phyloP scores from a whole-genome alignment of 2,113 vertebrate genomes.

The Poeciliopsis turrubarensis region DNA sequence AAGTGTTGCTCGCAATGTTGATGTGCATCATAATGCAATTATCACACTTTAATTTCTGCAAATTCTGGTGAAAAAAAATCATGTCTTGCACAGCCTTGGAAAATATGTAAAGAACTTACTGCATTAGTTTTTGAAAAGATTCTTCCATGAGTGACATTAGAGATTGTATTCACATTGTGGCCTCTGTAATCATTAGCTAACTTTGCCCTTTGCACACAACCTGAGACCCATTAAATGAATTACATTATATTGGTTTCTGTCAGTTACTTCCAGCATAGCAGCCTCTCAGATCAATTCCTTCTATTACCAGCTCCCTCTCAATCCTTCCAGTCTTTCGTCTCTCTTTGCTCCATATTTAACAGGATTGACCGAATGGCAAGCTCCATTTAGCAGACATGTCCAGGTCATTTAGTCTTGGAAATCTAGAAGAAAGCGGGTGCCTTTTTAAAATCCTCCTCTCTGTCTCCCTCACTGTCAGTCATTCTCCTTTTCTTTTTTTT shows the following conservation, averaged over 20 bases:
- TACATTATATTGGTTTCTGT: slow-evolving; percentile 23
- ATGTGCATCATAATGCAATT: background rate
- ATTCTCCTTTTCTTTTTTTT: background rate
- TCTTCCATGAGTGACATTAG: background rate
- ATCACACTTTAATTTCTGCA: background rate
- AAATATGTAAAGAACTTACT: background rate
- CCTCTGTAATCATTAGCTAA: slow-evolving; percentile 22
- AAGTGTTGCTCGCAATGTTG: background rate
- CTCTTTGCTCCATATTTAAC: slow-evolving; percentile 54
- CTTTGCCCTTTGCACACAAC: background rate
- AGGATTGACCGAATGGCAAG: slow-evolving; percentile 57
- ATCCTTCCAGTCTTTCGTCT: slow-evolving; percentile 27
- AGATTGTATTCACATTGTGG: background rate
- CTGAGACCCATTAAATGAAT: slow-evolving; percentile 23
- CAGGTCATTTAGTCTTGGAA: slow-evolving; percentile 51
- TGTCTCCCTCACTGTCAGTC: slow-evolving; percentile 15
- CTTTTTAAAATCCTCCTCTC: slow-evolving; percentile 25
- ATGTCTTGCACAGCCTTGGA: background rate
- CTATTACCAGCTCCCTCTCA: slow-evolving; percentile 33
- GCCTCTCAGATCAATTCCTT: slow-evolving; percentile 43
- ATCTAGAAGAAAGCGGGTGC: slow-evolving; percentile 18
- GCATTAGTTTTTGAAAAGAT: background rate
- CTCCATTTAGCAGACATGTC: slow-evolving; percentile 61
- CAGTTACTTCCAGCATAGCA: slow-evolving; percentile 29
- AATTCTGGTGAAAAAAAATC: background rate